Evolutionary conservation across 2,888 invertebrate species (phyloP), one percentile per base, ranked within the genome.

Genomic region (Drosophila kambysellisi): DNA sequence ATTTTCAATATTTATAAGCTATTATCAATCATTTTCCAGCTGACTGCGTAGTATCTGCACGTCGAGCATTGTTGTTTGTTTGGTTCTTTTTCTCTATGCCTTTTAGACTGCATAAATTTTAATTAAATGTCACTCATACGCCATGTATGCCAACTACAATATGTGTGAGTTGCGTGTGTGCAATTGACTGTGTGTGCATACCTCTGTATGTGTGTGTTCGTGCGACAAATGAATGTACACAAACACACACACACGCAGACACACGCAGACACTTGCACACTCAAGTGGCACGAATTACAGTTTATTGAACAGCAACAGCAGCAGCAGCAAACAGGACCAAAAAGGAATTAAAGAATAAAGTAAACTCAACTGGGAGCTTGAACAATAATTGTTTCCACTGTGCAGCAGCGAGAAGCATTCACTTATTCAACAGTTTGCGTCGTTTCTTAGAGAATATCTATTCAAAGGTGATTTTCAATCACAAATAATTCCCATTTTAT

Each of bases 91-190:
- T 39, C 39, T 39, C 56, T 85, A 76, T 79, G 82, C 81, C 79
- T 80, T 90, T 83, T 82, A 80, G 81, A 90, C 88, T 91, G 82
- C 91, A 91, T 91, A 91, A 91, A 92, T 92, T 91, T 91, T 91
- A 91, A 91, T 91, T 91, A 91, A 91, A 92, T 92, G 91, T 91
- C 91, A 91, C 91, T 91, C 91, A 92, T 91, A 92, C 91, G 92
- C 89, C 91, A 92, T 78, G 82, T 81, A 84, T 85, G 91, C 89
- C 89, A 90, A 74, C 78, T 64, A 71, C 88, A 88, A 76, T 70
- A 66, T 74, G 60, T 53, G 63, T 53, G 57, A 32, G 61, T 54
- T 53, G 52, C 35, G 29, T 48, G 54, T 63, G 50, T 66, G 76
- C 65, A 48, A 57, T 69, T 65, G 76, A 69, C 46, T 48, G 59